Base-by-base conservation (phyloP, 1,140 invertebrate species). In the Eriosoma lanigerum region DNA sequence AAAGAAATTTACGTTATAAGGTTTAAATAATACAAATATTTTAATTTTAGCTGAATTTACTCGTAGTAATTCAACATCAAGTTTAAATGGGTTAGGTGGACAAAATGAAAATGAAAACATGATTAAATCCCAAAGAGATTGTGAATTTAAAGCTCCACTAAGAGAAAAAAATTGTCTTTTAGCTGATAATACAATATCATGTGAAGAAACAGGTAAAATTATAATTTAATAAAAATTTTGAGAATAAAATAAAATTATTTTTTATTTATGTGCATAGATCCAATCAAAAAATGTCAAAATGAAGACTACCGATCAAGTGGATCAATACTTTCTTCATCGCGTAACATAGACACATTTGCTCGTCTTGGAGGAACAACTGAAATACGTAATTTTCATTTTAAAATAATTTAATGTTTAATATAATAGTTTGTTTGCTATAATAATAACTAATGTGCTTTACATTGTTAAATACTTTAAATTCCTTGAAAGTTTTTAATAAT, bases 61-160 rank as follows among this genome's bases (percentile, higher is more conserved):
- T 76, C 85, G 88, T 73, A 89, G 88, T 82, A 89, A 88, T 82
- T 89, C 89, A 21, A 87, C 87, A 0, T 89, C 89, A 0, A 89
- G 88, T 60, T 82, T 89, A 4, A 89, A 88, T 84, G 89, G 88
- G 8, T 85, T 88, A 66, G 86, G 87, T 26, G 88, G 88, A 5
- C 85, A 86, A 64, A 82, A 83, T 24, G 82, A 84, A 76, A 84
- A 84, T 29, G 46, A 80, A 60, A 54, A 81, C 48, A 60, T 52
- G 15, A 81, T 81, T 32, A 81, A 82, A 26, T 80, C 80, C 6
- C 66, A 80, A 46, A 78, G 68, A 60, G 80, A 68, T 46, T 46
- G 50, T 26, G 46, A 75, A 13, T 78, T 58, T 38, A 81, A 81
- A 86, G 81, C 85, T 84, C 85, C 85, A 0, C 81, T 86, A 24